Evolutionary conservation across 2,888 invertebrate genomes (phyloP).

Genomic region (Noctuana brunneofusca): DNA sequence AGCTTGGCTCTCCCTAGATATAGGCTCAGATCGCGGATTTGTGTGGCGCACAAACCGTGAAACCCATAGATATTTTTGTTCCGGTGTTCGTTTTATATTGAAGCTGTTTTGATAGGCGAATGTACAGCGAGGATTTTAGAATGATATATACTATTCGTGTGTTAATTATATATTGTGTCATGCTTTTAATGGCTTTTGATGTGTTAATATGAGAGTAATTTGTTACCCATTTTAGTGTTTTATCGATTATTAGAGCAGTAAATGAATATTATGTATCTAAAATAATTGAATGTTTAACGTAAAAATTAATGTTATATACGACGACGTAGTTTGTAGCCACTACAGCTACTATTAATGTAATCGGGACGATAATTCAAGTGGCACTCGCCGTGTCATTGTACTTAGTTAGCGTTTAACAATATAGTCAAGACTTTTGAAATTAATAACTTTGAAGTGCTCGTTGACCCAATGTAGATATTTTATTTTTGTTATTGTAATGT

Average conservation of each 20-base stretch:
- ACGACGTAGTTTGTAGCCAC: conserved; percentile 46
- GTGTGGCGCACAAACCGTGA: conserved; percentile 69
- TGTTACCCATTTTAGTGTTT: conserved; percentile 62
- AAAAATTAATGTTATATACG: conserved; percentile 41
- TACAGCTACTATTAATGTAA: conserved; percentile 38
- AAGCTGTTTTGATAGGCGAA: conserved; percentile 50
- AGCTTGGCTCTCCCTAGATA: conserved; percentile 59
- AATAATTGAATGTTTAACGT: conserved; percentile 56
- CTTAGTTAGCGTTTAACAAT: conserved; percentile 76
- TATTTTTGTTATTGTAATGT: conserved; percentile 82
- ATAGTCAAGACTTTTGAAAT: conserved; percentile 72
- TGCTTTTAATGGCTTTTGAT: conserved; percentile 65
- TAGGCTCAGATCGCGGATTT: conserved; percentile 51
- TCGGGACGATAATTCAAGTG: conserved; percentile 33
- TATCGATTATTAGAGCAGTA: conserved; percentile 46
- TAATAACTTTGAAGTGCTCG: conserved; percentile 73
- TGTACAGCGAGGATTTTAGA: conserved; percentile 55
- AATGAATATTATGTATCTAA: conserved; percentile 43
- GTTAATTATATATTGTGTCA: conserved; percentile 44
- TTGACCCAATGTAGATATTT: conserved; percentile 82
- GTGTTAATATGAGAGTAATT: conserved; percentile 59
- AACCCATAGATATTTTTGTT: conserved; percentile 42
- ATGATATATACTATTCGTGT: conserved; percentile 46
- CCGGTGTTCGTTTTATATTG: conserved; percentile 42
- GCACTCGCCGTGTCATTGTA: conserved; percentile 67